Conservation (phyloP, 1,140 invertebrate species). For the Meloidogyne hapla region DNA sequence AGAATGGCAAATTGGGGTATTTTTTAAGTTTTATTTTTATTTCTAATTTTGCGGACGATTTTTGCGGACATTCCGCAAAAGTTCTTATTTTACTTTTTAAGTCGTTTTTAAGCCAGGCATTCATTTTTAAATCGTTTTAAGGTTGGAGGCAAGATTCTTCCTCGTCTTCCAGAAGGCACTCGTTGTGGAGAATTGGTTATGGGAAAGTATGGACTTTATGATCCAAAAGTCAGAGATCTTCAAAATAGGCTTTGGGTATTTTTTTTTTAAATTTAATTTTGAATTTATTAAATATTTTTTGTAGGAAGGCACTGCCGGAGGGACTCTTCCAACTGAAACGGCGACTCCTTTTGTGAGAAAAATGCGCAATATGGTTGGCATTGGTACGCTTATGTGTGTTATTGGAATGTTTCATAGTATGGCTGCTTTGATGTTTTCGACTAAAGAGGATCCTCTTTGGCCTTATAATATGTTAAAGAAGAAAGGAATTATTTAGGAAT, state of each 20-base stretch:
- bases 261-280: slow-evolving; percentile 27
- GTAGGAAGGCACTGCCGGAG: slow-evolving; percentile 10
- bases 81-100: neutral
- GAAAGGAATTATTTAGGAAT: neutral
- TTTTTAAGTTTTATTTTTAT: slow-evolving; percentile 26
- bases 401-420: neutral
- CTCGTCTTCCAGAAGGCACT: slow-evolving; percentile 63
- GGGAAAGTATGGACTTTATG: slow-evolving; percentile 63
- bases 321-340: slow-evolving; percentile 6
- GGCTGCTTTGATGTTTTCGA: neutral
- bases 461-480: slow-evolving; percentile 10
- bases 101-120: too few species aligned
- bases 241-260: slow-evolving; percentile 52
- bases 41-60: too few species aligned
- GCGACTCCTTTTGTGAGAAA: neutral
- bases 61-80: neutral
- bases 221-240: slow-evolving; percentile 49
- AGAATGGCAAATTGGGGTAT: slow-evolving; percentile 58
- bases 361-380: neutral
- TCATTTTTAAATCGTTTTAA: slow-evolving; percentile 8
- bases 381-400: neutral
- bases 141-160: slow-evolving; percentile 59
- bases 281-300: neutral
- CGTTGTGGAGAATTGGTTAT: slow-evolving; percentile 59
- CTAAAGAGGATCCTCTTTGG: slow-evolving; percentile 16